Conservation (phyloP, 2,888 invertebrate genomes). For the Prenolepis imparis region DNA sequence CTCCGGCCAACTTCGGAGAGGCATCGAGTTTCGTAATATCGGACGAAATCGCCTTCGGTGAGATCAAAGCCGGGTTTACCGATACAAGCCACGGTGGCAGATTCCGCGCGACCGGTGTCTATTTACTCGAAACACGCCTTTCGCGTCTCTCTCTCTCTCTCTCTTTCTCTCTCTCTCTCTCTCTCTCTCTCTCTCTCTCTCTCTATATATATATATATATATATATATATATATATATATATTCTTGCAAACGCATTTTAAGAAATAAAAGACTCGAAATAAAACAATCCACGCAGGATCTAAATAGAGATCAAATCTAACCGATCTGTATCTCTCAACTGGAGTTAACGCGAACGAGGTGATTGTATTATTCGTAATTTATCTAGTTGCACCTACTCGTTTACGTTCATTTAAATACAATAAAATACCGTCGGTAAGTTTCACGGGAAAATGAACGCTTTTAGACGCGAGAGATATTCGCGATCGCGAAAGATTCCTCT, state of each 20-base stretch:
- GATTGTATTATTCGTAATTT: not conserved
- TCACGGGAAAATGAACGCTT: not conserved
- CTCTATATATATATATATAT: no score
- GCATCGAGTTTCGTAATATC: slow-evolving; percentile 51
- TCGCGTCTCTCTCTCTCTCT: slow-evolving; percentile 14
- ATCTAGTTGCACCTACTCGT: not conserved
- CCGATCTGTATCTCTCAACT: no score
- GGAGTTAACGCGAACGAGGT: not conserved
- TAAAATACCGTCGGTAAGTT: not conserved
- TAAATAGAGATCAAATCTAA: not conserved
- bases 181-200: no score
- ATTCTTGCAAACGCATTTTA: not conserved
- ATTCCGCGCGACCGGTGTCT: slow-evolving; percentile 38
- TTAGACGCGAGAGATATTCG: not conserved
- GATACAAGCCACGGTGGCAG: slow-evolving; percentile 42
- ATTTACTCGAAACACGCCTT: slow-evolving; percentile 38
- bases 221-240: no score
- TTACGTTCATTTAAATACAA: slow-evolving; percentile 16
- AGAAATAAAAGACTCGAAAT: not conserved
- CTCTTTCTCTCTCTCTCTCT: no score
- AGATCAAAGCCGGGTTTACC: slow-evolving; percentile 50
- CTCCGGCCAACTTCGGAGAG: slow-evolving; percentile 43
- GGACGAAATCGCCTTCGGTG: slow-evolving; percentile 39
- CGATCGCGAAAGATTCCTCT: slow-evolving; percentile 11
- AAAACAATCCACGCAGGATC: not conserved